These are phyloP conservation scores for Psophia crepitans DNA, from an alignment of 2,113 vertebrate genomes.

Conservation along the genomic window DNA sequence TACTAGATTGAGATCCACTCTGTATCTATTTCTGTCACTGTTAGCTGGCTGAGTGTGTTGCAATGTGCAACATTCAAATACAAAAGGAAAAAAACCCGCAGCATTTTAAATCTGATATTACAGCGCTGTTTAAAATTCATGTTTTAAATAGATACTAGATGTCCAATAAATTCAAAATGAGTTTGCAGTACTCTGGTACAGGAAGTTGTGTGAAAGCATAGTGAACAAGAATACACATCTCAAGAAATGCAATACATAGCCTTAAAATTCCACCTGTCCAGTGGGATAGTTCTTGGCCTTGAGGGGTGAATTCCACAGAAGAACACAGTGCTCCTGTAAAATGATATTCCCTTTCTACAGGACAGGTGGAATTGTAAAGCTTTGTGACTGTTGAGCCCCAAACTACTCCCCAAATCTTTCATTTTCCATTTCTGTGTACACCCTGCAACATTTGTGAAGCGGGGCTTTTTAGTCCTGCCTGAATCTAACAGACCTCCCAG, in stretches of 20 bases:
- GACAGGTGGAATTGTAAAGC: conserved; percentile 47
- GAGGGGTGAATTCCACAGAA: conserved; percentile 29
- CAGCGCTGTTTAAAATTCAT: background rate
- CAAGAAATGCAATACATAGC: conserved; percentile 53
- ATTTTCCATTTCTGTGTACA: background rate
- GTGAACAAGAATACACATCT: background rate
- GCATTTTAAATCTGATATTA: background rate
- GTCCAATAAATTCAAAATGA: background rate
- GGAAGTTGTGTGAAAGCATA: background rate
- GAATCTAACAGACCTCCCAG: background rate
- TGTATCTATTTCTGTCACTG: background rate
- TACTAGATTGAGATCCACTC: background rate
- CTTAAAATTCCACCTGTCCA: conserved; percentile 60
- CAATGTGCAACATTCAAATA: background rate
- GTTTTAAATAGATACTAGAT: background rate
- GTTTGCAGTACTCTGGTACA: background rate
- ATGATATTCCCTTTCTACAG: background rate
- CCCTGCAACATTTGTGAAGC: background rate
- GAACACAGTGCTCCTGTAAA: conserved; percentile 10
- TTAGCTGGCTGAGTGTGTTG: background rate
- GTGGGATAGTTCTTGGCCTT: conserved; percentile 15
- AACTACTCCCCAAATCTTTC: background rate
- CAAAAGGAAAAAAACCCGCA: background rate
- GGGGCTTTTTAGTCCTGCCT: background rate
- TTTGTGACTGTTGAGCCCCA: background rate